phyloP scores from a whole-genome alignment of 2,797 vertebrate genomes.

The Lutjanus campechanus region DNA sequence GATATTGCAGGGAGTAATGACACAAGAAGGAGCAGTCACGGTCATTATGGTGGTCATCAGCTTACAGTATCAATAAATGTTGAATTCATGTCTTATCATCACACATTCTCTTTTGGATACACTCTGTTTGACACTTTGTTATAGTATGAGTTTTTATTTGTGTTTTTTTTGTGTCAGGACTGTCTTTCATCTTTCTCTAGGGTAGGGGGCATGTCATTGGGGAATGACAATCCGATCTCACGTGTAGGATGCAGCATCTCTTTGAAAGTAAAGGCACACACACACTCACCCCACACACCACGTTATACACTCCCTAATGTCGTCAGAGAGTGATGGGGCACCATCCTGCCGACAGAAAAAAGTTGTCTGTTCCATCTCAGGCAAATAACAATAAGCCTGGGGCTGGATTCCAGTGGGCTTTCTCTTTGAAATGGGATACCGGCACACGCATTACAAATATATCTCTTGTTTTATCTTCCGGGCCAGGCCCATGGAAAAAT shows the following conservation, averaged over 20 bases:
- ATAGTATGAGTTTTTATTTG: background rate
- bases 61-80: background rate
- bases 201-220: slow-evolving; percentile 54
- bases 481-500: slow-evolving; percentile 87
- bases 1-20: background rate
- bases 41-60: background rate
- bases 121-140: background rate
- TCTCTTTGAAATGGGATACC: slow-evolving; percentile 89
- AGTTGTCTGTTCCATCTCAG: slow-evolving; percentile 84
- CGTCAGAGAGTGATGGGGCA: slow-evolving; percentile 81
- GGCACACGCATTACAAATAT: slow-evolving; percentile 86
- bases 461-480: slow-evolving; percentile 89
- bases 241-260: slow-evolving; percentile 63
- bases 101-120: background rate
- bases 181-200: slow-evolving; percentile 14
- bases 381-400: slow-evolving; percentile 85
- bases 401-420: slow-evolving; percentile 80
- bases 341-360: slow-evolving; percentile 80
- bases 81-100: background rate
- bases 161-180: background rate
- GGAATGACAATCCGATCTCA: slow-evolving; percentile 67
- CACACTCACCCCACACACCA: slow-evolving; percentile 16
- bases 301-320: slow-evolving; percentile 71
- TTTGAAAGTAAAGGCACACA: slow-evolving; percentile 60
- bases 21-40: background rate